Conservation (phyloP, 2,797 vertebrate genomes). For the Schizopygopsis malacanthus region DNA sequence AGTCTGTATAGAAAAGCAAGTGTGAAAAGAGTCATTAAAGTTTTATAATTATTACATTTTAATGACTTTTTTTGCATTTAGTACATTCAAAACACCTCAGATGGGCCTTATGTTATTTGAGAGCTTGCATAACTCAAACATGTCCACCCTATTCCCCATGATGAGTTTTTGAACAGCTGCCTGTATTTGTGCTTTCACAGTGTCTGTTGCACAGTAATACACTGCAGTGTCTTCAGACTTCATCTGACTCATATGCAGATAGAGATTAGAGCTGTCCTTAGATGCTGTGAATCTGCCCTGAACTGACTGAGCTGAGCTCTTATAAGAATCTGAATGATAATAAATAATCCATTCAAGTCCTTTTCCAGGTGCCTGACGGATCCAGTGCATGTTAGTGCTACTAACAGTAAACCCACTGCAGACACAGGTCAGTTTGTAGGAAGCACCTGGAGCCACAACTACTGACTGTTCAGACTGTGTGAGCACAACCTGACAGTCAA, state of each 20-base stretch:
- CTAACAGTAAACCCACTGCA: conserved; percentile 28
- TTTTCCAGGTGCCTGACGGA: conserved; percentile 42
- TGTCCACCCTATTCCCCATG: neutral
- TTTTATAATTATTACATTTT: too few species aligned
- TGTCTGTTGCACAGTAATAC: conserved; percentile 48
- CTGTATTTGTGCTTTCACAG: neutral
- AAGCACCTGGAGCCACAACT: conserved; percentile 24
- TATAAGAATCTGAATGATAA: neutral
- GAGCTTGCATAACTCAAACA: neutral
- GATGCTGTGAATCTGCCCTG: conserved; percentile 35
- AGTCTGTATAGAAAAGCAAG: too few species aligned
- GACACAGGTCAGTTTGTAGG: conserved; percentile 39
- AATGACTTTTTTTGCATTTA: too few species aligned
- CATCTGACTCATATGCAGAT: conserved; percentile 31
- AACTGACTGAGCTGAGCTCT: neutral
- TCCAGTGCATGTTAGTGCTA: neutral
- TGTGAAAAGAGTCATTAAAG: too few species aligned
- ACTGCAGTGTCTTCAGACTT: conserved; percentile 39
- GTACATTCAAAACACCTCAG: too few species aligned
- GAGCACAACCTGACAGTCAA: conserved; percentile 17
- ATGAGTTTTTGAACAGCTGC: conserved; percentile 6
- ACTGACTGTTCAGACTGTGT: conserved; percentile 36
- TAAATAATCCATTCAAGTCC: conserved; percentile 23
- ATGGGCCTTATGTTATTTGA: too few species aligned
- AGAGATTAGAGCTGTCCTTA: conserved; percentile 25